phyloP scores from a whole-genome alignment of 2,113 vertebrate genomes.

The Spermophilus dauricus region DNA sequence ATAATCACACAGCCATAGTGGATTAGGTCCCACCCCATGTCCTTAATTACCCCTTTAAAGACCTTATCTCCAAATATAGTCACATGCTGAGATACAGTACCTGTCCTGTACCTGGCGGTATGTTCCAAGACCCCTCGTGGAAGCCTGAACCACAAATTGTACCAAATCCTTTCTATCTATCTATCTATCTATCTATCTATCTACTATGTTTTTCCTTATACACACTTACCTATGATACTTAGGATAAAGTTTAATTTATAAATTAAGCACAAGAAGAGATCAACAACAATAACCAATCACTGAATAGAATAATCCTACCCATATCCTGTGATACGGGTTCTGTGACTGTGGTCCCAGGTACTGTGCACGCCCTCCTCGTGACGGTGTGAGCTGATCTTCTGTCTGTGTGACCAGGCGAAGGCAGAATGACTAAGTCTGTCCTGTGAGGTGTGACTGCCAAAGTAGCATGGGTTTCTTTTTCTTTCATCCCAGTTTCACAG shows the following conservation, averaged over 20 bases:
- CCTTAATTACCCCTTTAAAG: neutral
- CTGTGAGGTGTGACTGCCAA: neutral
- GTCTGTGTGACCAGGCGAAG: no score
- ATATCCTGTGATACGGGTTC: neutral
- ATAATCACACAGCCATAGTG: neutral
- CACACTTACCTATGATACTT: no score
- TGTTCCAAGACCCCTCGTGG: neutral
- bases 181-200: no score
- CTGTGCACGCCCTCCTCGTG: neutral
- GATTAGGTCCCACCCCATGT: neutral
- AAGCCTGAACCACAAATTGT: neutral
- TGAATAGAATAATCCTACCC: neutral
- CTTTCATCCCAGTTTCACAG: neutral
- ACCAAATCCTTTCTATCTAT: no score
- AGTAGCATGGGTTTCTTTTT: neutral
- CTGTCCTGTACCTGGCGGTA: neutral
- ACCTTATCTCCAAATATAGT: neutral
- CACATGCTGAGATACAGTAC: neutral
- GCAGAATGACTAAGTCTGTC: no score
- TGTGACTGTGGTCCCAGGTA: neutral
- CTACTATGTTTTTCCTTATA: neutral
- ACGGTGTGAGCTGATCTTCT: neutral
- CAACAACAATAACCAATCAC: neutral
- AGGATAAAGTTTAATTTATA: neutral
- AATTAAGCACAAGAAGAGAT: neutral